Base-by-base conservation (phyloP, 2,888 invertebrate species). In the Euplagia quadripunctaria region DNA sequence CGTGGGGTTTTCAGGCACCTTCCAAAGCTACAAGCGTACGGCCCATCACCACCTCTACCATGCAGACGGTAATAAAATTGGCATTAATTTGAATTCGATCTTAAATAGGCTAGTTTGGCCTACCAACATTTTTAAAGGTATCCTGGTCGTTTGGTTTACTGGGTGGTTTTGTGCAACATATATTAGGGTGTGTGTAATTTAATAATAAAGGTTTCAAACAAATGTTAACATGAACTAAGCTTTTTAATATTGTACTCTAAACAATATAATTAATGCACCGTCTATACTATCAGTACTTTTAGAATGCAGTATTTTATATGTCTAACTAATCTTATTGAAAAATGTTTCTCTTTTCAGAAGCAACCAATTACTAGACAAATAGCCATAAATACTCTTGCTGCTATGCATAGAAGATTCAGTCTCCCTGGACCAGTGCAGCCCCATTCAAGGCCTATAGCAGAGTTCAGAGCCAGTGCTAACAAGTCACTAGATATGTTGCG, bases 401-500 rank as follows among this genome's bases (percentile, higher is more conserved):
- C 97, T 46, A 96, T 96, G 94, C 96, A 96, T 80, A 88, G 97
- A 76, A 93, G 96, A 68, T 95, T 96, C 75, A 96, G 96, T 82
- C 86, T 96, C 2, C 97, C 97, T 77, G 97, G 97, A 4, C 96
- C 96, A 41, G 94, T 96, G 7, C 96, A 96, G 79, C 96, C 96
- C 2, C 95, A 95, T 82, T 96, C 96, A 12, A 89, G 96, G 76
- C 96, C 93, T 5, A 96, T 96, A 46, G 94, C 96, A 0, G 96
- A 96, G 82, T 96, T 96, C 82, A 92, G 96, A 82, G 97, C 97
- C 7, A 97, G 97, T 86, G 96, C 97, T 17, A 97, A 97, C 68
- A 97, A 97, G 89, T 98, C 98, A 0, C 90, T 98, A 78, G 98
- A 98, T 87, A 96, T 98, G 86, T 90, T 98, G 65, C 91, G 98